Percentiles rank a stretch among this genome's conserved stretches.
phyloP scores from a whole-genome alignment of 2,888 invertebrate genomes.

The Cephus pygmeus region DNA sequence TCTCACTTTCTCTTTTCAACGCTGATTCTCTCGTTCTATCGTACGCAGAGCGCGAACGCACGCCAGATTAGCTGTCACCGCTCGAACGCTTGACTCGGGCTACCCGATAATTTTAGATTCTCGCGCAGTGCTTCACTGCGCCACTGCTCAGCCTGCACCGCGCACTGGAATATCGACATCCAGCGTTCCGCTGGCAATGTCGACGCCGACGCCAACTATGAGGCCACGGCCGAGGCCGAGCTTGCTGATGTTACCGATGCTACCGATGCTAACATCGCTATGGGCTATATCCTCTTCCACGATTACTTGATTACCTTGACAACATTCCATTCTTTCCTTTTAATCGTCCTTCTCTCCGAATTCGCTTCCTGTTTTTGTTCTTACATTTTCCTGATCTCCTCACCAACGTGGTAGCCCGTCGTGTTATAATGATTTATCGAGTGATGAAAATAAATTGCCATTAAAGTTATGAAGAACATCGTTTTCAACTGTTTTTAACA shows the following conservation, averaged over 20 bases:
- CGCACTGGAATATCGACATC: conserved; percentile 64
- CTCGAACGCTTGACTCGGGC: conserved; percentile 30
- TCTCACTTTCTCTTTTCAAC: conserved; percentile 15
- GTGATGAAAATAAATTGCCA: no score
- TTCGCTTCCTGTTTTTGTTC: not conserved
- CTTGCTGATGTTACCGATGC: not conserved
- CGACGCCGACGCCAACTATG: not conserved
- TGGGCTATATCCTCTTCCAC: not conserved
- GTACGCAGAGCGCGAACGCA: conserved; percentile 14
- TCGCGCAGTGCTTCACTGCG: conserved; percentile 52
- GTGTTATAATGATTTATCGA: no score
- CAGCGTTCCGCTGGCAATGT: conserved; percentile 17
- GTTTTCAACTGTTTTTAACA: no score
- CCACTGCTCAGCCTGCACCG: conserved; percentile 60
- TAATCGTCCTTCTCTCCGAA: not conserved
- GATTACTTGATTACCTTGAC: no score
- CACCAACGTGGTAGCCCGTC: not conserved
- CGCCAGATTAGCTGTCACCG: conserved; percentile 42
- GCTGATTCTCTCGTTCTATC: conserved; percentile 12
- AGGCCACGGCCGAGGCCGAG: not conserved
- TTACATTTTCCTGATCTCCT: not conserved
- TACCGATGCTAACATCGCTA: not conserved
- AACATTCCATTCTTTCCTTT: not conserved
- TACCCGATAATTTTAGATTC: conserved; percentile 61
- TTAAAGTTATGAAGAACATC: no score